Conservation (phyloP, 2,888 invertebrate species). For the Iselma pallidipennis region DNA sequence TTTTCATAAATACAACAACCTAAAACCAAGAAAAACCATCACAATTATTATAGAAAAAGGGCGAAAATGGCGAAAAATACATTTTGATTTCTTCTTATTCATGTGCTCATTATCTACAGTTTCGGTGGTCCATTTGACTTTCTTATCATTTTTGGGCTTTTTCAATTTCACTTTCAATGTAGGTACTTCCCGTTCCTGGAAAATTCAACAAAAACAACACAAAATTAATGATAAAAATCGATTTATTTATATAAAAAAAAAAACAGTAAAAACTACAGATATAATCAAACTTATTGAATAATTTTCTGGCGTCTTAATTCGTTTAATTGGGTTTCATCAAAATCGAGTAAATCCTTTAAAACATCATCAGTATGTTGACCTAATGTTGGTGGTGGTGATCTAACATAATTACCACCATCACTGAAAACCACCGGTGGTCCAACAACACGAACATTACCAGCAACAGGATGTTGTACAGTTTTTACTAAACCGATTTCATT, state of each 20-base stretch:
- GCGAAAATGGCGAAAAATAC: slow-evolving; percentile 62
- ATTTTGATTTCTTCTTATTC: slow-evolving; percentile 96
- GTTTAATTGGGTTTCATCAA: slow-evolving; percentile 64
- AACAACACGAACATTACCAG: slow-evolving; percentile 75
- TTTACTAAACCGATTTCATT: slow-evolving; percentile 72
- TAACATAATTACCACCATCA: slow-evolving; percentile 69
- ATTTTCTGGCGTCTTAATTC: slow-evolving; percentile 54
- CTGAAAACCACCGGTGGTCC: slow-evolving; percentile 88
- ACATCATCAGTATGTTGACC: slow-evolving; percentile 88
- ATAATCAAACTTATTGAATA: slow-evolving; percentile 52
- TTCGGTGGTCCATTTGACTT: slow-evolving; percentile 87
- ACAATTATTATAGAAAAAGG: neutral
- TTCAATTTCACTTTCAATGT: slow-evolving; percentile 68
- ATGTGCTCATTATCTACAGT: slow-evolving; percentile 95
- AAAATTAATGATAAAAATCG: neutral
- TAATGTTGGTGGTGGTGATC: slow-evolving; percentile 78
- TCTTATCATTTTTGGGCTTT: slow-evolving; percentile 72
- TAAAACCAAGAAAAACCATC: slow-evolving; percentile 47
- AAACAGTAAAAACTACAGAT: neutral
- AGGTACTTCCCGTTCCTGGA: slow-evolving; percentile 57
- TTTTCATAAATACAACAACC: slow-evolving; percentile 96
- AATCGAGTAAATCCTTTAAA: slow-evolving; percentile 68
- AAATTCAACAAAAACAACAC: slow-evolving; percentile 27
- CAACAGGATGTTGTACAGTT: slow-evolving; percentile 69
- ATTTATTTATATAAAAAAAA: slow-evolving; percentile 4